Base-by-base conservation (phyloP, 1,140 invertebrate species). In the Penaeus vannamei region DNA sequence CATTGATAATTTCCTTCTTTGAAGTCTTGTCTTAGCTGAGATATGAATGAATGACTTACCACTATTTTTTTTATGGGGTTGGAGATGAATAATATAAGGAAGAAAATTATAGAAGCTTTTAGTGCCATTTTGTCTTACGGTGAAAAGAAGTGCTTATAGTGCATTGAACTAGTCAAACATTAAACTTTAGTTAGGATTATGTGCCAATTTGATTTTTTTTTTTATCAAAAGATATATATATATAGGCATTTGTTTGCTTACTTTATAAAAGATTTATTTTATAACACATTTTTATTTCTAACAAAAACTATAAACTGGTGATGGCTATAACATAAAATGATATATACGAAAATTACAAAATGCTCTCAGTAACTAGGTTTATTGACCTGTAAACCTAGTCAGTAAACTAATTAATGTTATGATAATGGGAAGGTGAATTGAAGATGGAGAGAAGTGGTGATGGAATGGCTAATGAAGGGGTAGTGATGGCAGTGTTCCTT, bases 401-500 rank as follows among this genome's bases (percentile, higher is more conserved):
- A 53, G 42, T 46, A 46, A 46, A 10, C 42, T 46, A 46, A 46
- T 46, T 46, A 53, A 53, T 53, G 14, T 10, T 14, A 53, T 53
- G 32, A 26, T 85, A 61, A 79, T 79, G 84, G 61, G 32, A 29
- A 76, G 69, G 72, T 36, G 26, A 42, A 14, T 29, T 72, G 64
- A 46, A 42, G 22, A 20, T 72, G 36, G 59, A 46, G 69, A 77
- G 42, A 79, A 36, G 26, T 61, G 66, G 64, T 42, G n/a, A 59
- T 12, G 59, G 84, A 46, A 12, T 20, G 72, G 29, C 46, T 26
- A 22, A 59, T 66, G 61, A 72, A 62, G 61, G 64, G 83, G 64
- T 64, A 87, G 86, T 87, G 86, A 87, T 82, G 77, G 86, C 79
- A 81, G 86, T 89, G 87, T 89, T 89, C 87, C 87, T 89, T 89